These are phyloP conservation scores for Coptotermes formosanus DNA, from an alignment of 1,140 invertebrate species.

Conservation along the genomic window DNA sequence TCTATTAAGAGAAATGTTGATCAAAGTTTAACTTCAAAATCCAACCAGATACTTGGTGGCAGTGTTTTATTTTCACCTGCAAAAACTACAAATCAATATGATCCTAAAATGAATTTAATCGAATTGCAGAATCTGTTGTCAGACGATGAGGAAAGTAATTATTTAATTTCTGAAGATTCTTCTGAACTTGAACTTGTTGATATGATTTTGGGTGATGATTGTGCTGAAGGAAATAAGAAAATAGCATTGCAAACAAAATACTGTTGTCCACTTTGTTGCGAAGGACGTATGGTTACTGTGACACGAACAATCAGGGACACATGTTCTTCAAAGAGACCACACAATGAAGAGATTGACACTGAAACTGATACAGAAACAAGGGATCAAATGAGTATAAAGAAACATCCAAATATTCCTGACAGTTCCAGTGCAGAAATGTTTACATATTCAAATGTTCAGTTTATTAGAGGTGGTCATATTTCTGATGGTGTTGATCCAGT, in stretches of 20 bases:
- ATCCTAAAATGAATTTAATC: neutral
- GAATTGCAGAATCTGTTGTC: neutral
- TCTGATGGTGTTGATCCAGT: neutral
- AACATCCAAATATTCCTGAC: neutral
- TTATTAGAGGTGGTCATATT: neutral
- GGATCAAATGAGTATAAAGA: neutral
- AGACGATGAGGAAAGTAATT: neutral
- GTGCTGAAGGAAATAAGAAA: neutral
- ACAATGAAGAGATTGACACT: neutral
- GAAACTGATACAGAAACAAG: neutral
- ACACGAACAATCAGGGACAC: neutral
- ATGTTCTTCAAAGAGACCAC: neutral
- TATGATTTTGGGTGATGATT: neutral
- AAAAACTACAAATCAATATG: neutral
- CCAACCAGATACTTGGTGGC: neutral
- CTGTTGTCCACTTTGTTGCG: slow-evolving; percentile 14
- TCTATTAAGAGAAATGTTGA: neutral
- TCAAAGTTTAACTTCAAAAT: neutral
- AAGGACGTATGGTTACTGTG: slow-evolving; percentile 1
- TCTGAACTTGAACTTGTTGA: neutral
- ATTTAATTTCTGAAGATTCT: neutral
- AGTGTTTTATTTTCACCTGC: neutral
- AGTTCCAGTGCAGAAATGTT: neutral
- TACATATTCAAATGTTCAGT: neutral
- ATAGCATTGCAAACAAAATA: neutral